phyloP scores from a whole-genome alignment of 2,888 invertebrate species.

The Himalopsyche anomala region DNA sequence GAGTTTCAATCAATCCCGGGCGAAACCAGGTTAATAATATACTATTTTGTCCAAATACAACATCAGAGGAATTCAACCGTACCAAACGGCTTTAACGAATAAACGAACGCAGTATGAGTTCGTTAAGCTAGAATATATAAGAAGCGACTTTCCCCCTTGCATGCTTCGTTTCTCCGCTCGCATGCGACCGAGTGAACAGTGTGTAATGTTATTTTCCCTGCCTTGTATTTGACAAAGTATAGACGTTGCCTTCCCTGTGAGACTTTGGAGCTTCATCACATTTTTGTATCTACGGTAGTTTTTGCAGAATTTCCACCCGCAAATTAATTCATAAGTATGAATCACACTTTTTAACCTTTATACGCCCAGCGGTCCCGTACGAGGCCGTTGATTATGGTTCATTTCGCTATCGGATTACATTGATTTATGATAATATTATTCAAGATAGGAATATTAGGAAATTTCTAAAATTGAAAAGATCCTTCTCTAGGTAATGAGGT shows the following conservation, averaged over 20 bases:
- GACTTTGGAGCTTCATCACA: constrained; percentile 3
- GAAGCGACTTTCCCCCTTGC: neutral
- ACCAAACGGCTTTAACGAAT: neutral
- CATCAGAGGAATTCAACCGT: too few relatives aligned
- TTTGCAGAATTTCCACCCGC: neutral
- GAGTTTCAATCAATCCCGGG: too few relatives aligned
- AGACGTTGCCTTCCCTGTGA: neutral
- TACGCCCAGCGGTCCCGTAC: too few relatives aligned
- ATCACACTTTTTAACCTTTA: too few relatives aligned
- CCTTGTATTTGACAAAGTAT: neutral
- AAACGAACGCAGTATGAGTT: neutral
- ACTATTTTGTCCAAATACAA: too few relatives aligned
- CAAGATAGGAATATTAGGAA: too few relatives aligned
- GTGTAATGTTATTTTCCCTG: neutral
- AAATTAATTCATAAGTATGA: neutral
- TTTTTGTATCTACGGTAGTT: neutral
- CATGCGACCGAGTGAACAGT: neutral
- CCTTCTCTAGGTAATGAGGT: too few relatives aligned
- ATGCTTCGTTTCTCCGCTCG: neutral
- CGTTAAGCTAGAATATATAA: neutral
- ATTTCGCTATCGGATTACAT: too few relatives aligned
- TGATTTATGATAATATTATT: too few relatives aligned
- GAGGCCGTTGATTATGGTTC: too few relatives aligned
- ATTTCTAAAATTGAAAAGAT: too few relatives aligned
- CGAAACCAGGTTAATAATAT: too few relatives aligned